A percentile compares a stretch with the other conserved stretches of the same genome.
phyloP scores from a whole-genome alignment of 2,113 vertebrate species.

The Empidonax alnorum region DNA sequence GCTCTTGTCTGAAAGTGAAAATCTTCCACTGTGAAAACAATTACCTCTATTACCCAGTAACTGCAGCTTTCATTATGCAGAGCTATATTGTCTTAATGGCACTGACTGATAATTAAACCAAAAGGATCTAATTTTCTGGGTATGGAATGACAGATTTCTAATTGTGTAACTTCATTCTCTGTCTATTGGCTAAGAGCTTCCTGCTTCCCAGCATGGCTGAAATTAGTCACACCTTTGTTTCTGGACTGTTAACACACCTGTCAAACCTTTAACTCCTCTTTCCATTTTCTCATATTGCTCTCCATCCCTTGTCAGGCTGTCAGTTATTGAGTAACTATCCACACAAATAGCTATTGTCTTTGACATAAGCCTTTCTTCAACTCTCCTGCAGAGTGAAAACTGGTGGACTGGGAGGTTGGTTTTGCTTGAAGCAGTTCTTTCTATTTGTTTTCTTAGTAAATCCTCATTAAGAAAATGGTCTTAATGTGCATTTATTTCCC shows the following conservation, averaged over 20 bases:
- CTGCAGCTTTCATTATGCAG: slow-evolving; percentile 42
- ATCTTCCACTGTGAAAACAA: slow-evolving; percentile 52
- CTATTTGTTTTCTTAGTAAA: slow-evolving; percentile 5
- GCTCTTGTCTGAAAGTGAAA: slow-evolving; percentile 6
- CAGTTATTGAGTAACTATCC: neutral
- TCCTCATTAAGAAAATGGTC: neutral
- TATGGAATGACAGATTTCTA: slow-evolving; percentile 56
- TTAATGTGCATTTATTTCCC: neutral
- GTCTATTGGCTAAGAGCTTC: slow-evolving; percentile 13
- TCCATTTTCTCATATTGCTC: neutral
- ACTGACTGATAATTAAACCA: slow-evolving; percentile 53
- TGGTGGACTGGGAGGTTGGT: neutral
- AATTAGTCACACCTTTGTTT: slow-evolving; percentile 12
- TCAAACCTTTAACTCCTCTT: neutral
- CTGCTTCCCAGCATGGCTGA: neutral
- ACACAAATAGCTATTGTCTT: neutral
- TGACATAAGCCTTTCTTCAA: neutral
- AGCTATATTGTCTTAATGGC: slow-evolving; percentile 40
- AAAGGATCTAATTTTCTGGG: slow-evolving; percentile 57
- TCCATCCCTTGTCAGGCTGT: neutral
- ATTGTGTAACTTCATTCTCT: slow-evolving; percentile 29
- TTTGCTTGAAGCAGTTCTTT: slow-evolving; percentile 3
- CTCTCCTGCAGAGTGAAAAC: neutral
- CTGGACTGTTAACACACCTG: neutral
- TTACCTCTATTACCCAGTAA: slow-evolving; percentile 3